Evolutionary conservation across 2,113 vertebrate genomes (phyloP).

Genomic region (Carassius carassius): DNA sequence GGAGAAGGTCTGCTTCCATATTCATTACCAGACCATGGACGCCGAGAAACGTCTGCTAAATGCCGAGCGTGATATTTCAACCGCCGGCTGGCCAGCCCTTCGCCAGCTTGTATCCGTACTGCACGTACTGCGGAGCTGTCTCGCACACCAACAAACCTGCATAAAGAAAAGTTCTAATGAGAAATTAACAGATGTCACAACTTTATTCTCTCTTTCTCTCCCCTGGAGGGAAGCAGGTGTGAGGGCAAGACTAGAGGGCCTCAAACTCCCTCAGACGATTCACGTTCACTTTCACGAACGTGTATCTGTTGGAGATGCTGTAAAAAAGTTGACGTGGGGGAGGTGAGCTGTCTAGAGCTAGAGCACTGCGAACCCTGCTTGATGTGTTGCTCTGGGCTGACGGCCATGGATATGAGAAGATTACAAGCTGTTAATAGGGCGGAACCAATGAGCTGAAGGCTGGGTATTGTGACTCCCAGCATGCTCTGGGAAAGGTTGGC

Average conservation of each 20-base stretch:
- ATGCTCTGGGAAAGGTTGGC: conserved; percentile 83
- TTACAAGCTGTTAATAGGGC: conserved; percentile 98
- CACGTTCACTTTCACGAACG: conserved; percentile 14
- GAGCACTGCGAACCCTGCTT: conserved; percentile 37
- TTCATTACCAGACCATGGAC: conserved; percentile 58
- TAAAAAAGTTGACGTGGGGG: conserved; percentile 29
- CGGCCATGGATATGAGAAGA: conserved; percentile 89
- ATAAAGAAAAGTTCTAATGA: conserved; percentile 71
- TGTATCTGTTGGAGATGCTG: conserved; percentile 12
- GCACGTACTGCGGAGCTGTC: conserved; percentile 50
- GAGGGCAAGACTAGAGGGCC: conserved; percentile 62
- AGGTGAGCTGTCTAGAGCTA: conserved; percentile 41
- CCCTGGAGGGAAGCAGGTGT: conserved; percentile 74
- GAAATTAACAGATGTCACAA: conserved; percentile 80
- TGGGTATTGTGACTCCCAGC: conserved; percentile 77
- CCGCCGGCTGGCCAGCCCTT: conserved; percentile 54
- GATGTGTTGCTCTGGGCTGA: conserved; percentile 60
- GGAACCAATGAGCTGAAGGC: conserved; percentile 90
- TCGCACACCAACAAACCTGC: conserved; percentile 55
- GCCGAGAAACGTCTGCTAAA: conserved; percentile 55
- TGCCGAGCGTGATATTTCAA: conserved; percentile 46
- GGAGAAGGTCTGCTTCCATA: conserved; percentile 57
- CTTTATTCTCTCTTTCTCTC: conserved; percentile 65
- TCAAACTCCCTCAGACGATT: conserved; percentile 58
- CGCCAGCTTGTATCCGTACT: conserved; percentile 57